These are phyloP conservation scores for Melanargia galathea DNA, from an alignment of 2,888 invertebrate species.

Conservation along the genomic window DNA sequence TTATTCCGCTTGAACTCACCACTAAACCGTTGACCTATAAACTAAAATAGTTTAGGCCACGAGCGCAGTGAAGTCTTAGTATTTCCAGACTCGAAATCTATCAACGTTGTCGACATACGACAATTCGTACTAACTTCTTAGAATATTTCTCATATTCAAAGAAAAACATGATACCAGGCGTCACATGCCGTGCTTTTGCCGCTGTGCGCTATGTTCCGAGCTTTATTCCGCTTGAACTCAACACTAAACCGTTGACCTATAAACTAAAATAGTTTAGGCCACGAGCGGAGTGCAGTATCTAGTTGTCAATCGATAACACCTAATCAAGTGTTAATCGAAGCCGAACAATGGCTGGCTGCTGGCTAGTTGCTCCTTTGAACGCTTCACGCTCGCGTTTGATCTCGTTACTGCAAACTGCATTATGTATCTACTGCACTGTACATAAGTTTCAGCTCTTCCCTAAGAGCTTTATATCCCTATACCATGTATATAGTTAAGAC, in stretches of 20 bases:
- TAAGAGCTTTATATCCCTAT: neutral
- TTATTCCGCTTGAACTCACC: neutral
- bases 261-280: slow-evolving; percentile 8
- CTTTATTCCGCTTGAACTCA: neutral
- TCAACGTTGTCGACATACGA: too few species aligned
- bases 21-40: slow-evolving; percentile 12
- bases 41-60: slow-evolving; percentile 10
- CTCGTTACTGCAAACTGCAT: slow-evolving; percentile 16
- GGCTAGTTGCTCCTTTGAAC: slow-evolving; percentile 30
- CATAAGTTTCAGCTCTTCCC: neutral
- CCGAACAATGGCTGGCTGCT: slow-evolving; percentile 30
- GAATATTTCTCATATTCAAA: too few species aligned
- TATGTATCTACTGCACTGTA: slow-evolving; percentile 7
- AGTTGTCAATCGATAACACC: slow-evolving; percentile 27
- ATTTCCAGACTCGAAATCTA: too few species aligned
- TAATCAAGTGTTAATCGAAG: slow-evolving; percentile 35
- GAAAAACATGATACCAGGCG: too few species aligned
- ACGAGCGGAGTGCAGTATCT: slow-evolving; percentile 9
- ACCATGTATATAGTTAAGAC: too few species aligned
- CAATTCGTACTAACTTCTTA: too few species aligned
- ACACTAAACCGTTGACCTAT: slow-evolving; percentile 13
- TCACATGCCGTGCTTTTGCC: too few species aligned
- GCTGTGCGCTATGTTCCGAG: neutral
- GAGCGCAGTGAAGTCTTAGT: too few species aligned
- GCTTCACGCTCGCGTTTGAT: slow-evolving; percentile 14